A percentile compares a stretch with the other conserved stretches of the same genome.
Evolutionary conservation across 2,888 invertebrate species (phyloP).

Genomic region (Apodemia zela): DNA sequence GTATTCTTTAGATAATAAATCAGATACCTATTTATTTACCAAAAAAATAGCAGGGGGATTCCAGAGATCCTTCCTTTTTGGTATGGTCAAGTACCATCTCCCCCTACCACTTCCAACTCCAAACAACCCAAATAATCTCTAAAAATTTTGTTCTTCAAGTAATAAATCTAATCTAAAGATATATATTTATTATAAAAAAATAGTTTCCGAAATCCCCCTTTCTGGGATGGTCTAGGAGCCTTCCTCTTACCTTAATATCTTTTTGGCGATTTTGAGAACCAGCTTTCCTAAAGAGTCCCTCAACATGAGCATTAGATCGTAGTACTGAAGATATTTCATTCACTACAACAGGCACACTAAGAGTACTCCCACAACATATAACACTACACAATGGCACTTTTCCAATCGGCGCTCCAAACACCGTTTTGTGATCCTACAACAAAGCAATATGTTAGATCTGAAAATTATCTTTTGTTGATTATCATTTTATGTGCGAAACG

Average conservation of each 20-base stretch:
- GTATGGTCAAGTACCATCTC: too few relatives aligned
- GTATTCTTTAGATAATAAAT: too few relatives aligned
- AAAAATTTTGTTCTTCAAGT: too few relatives aligned
- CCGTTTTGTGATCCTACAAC: constrained; percentile 65
- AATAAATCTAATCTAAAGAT: too few relatives aligned
- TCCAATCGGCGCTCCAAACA: constrained; percentile 70
- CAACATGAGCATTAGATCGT: constrained; percentile 84
- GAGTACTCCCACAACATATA: constrained; percentile 84
- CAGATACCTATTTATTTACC: too few relatives aligned
- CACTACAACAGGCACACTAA: constrained; percentile 86
- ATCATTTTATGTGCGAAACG: neutral
- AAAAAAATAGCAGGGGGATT: too few relatives aligned
- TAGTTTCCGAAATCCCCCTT: too few relatives aligned
- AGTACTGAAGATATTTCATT: constrained; percentile 86
- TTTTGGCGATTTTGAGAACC: constrained; percentile 91
- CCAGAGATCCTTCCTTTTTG: too few relatives aligned
- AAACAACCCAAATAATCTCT: too few relatives aligned
- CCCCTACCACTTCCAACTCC: too few relatives aligned
- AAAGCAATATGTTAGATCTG: constrained; percentile 19
- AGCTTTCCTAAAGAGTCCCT: constrained; percentile 94
- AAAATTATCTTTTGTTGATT: neutral
- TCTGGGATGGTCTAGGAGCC: too few relatives aligned
- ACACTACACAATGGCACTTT: constrained; percentile 76
- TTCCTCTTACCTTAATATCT: constrained; percentile 87
- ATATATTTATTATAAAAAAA: too few relatives aligned